phyloP scores from a whole-genome alignment of 2,113 vertebrate species.

The Campylomormyrus tamandua region DNA sequence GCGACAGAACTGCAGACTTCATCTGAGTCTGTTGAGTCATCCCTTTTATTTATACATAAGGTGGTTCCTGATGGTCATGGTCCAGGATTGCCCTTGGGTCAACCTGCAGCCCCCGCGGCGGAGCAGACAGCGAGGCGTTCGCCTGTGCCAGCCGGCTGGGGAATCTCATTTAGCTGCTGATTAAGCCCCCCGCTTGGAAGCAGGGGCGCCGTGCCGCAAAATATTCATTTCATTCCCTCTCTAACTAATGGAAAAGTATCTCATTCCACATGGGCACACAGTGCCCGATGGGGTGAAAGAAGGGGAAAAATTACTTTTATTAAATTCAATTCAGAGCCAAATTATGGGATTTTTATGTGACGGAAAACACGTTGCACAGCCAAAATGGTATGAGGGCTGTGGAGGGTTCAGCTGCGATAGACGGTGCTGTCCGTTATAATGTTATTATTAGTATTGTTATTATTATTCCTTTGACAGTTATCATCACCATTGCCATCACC shows the following conservation, averaged over 20 bases:
- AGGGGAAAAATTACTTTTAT: conserved; percentile 20
- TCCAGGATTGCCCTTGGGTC: conserved; percentile 2
- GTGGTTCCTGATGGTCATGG: conserved; percentile 3
- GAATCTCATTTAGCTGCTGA: conserved; percentile 17
- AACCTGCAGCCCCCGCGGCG: neutral
- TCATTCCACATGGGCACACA: conserved; percentile 14
- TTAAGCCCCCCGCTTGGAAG: conserved; percentile 7
- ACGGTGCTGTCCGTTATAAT: neutral
- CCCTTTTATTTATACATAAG: neutral
- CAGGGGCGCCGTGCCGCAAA: conserved; percentile 1
- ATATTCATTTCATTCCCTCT: conserved; percentile 16
- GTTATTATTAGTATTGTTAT: neutral
- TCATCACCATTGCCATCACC: neutral
- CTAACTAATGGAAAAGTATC: conserved; percentile 18
- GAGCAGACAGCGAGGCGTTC: neutral
- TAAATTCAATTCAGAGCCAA: conserved; percentile 20
- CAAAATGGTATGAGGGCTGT: neutral
- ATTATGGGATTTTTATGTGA: conserved; percentile 19
- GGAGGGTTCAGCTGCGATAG: neutral
- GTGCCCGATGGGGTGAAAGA: conserved; percentile 12
- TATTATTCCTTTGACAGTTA: neutral
- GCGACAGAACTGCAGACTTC: neutral
- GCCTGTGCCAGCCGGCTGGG: neutral
- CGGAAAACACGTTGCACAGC: neutral
- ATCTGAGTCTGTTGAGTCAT: neutral